phyloP scores from a whole-genome alignment of 2,113 vertebrate genomes.

The Scomber scombrus region DNA sequence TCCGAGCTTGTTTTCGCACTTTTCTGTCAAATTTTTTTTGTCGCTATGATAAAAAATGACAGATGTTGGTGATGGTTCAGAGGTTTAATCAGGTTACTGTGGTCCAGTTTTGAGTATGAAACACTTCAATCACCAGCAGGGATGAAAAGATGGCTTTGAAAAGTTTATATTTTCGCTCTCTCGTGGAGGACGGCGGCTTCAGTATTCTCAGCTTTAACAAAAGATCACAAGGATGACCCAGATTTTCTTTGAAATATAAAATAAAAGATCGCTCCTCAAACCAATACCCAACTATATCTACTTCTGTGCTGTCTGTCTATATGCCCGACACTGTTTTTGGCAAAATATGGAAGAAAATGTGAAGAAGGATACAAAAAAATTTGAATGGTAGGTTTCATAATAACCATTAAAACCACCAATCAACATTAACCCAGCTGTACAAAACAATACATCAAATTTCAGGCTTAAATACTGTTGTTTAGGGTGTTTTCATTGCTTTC shows the following conservation, averaged over 20 bases:
- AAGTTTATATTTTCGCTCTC: neutral
- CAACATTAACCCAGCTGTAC: too few relatives aligned
- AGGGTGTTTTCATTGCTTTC: too few relatives aligned
- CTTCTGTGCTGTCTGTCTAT: neutral
- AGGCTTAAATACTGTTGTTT: too few relatives aligned
- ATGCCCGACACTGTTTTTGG: neutral
- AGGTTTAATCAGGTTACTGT: neutral
- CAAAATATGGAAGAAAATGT: too few relatives aligned
- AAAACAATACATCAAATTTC: too few relatives aligned
- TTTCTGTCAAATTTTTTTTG: too few relatives aligned
- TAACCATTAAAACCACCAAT: too few relatives aligned
- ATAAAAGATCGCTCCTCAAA: neutral
- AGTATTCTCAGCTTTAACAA: neutral
- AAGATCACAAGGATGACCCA: conserved; percentile 1
- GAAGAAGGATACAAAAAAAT: too few relatives aligned
- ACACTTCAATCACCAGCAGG: neutral
- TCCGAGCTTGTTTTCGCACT: too few relatives aligned
- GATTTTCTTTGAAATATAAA: neutral
- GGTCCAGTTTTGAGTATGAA: neutral
- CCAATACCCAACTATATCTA: neutral
- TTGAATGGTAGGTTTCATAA: too few relatives aligned
- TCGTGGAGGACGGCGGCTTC: neutral
- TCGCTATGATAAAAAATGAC: too few relatives aligned
- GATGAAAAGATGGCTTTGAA: neutral
- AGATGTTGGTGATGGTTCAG: too few relatives aligned